phyloP scores from a whole-genome alignment of 30 jellyfish, hydroid and myxozoan species.

The Rhopilema esculentum region DNA sequence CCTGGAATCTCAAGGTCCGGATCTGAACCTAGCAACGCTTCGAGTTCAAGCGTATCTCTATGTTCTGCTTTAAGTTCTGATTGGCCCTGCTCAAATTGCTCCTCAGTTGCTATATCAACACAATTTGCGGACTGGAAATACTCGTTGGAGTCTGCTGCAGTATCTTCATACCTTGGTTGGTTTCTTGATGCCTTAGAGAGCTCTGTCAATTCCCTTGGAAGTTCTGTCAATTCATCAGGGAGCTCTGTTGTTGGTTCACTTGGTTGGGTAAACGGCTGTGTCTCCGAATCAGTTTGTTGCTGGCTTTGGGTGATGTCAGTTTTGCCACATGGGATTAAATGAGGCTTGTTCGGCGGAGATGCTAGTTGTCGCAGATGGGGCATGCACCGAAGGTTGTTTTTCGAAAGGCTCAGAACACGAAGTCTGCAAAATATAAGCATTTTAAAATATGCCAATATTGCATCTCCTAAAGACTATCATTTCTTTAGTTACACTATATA shows the following conservation, averaged over 20 bases:
- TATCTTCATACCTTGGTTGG: neutral
- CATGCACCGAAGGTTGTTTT: conserved; percentile 23
- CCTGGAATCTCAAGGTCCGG: neutral
- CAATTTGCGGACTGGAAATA: neutral
- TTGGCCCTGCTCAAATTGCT: neutral
- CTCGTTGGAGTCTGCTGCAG: neutral
- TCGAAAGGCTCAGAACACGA: conserved; percentile 28
- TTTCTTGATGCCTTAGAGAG: neutral
- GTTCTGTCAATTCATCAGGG: neutral
- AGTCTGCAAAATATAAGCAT: neutral
- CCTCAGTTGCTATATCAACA: neutral
- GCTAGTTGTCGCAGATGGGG: conserved; percentile 28
- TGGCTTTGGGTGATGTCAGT: neutral
- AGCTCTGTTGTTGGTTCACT: no score
- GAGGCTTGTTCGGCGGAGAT: neutral
- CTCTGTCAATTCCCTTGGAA: neutral
- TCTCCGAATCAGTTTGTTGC: neutral
- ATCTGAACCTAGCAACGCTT: neutral
- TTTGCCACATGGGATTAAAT: neutral
- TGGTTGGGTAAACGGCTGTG: neutral
- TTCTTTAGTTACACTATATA: no score
- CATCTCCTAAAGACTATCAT: no score
- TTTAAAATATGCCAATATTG: no score
- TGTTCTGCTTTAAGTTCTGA: neutral
- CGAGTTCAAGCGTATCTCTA: neutral